Conservation (phyloP, 2,797 vertebrate genomes). For the Acipenser transmontanus region DNA sequence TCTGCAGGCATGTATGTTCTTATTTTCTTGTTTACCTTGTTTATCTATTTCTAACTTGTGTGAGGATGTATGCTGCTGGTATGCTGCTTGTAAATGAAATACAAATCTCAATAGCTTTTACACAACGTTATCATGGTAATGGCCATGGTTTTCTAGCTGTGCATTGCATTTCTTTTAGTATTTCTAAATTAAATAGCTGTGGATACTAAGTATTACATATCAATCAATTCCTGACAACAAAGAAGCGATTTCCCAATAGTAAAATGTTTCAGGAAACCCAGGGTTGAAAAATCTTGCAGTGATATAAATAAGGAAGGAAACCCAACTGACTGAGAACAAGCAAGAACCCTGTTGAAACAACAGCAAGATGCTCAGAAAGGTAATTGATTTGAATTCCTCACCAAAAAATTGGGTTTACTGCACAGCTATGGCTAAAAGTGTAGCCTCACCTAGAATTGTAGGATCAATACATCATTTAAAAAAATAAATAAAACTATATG, state of each 20-base stretch:
- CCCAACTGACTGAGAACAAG: background rate
- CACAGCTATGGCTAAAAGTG: background rate
- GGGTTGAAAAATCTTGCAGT: background rate
- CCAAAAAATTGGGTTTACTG: background rate
- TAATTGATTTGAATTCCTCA: conserved; percentile 21
- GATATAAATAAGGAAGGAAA: conserved; percentile 7
- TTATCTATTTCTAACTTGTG: no score
- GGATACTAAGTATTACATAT: conserved; percentile 34
- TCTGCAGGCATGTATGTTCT: no score
- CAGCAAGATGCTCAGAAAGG: conserved; percentile 53
- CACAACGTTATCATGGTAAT: no score
- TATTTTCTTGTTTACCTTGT: no score
- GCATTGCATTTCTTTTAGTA: background rate
- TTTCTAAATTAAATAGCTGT: conserved; percentile 22
- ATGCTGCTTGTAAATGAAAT: no score
- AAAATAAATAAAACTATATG: no score
- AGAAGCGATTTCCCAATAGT: background rate
- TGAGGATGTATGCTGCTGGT: no score
- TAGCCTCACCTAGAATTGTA: no score
- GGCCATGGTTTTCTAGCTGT: no score
- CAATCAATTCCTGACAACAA: no score
- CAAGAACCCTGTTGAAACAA: conserved; percentile 3
- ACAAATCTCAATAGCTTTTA: no score
- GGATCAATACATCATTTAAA: no score
- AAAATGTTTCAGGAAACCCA: background rate